A percentile compares a stretch with the other conserved stretches of the same genome.
Evolutionary conservation across 2,888 invertebrate genomes (phyloP).

Genomic region (Zygogramma bicolorata): DNA sequence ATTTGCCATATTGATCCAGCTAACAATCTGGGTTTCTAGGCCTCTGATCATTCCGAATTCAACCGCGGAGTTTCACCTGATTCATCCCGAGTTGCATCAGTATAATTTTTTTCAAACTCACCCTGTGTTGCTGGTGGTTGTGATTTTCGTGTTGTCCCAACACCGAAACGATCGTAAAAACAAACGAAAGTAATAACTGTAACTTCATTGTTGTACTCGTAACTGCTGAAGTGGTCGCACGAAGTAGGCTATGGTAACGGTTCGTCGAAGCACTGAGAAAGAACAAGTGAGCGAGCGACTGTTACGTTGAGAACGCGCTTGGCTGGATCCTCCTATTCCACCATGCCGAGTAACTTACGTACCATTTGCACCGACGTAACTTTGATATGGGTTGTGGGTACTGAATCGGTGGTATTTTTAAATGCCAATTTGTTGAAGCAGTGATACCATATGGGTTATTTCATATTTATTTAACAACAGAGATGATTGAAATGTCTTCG

Average conservation of each 20-base stretch:
- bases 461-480: no score
- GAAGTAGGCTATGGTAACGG: conserved; percentile 16
- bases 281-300: conserved; percentile 11
- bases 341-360: conserved; percentile 16
- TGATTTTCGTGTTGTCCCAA: conserved; percentile 38
- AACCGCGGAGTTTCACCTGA: conserved; percentile 9
- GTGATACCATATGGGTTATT: no score
- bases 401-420: no score
- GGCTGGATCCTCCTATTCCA: conserved; percentile 2
- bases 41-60: conserved; percentile 11
- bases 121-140: conserved; percentile 44
- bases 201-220: conserved; percentile 28
- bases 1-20: conserved; percentile 18
- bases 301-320: not conserved
- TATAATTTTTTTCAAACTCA: conserved; percentile 28
- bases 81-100: not conserved
- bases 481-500: no score
- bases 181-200: conserved; percentile 27
- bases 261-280: conserved; percentile 21
- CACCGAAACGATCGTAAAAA: conserved; percentile 23
- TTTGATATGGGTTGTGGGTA: not conserved
- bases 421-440: no score
- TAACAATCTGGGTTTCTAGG: conserved; percentile 27
- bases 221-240: not conserved
- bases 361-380: conserved; percentile 34